phyloP scores from a whole-genome alignment of 2,797 vertebrate genomes.

The Acrocephalus scirpaceus region DNA sequence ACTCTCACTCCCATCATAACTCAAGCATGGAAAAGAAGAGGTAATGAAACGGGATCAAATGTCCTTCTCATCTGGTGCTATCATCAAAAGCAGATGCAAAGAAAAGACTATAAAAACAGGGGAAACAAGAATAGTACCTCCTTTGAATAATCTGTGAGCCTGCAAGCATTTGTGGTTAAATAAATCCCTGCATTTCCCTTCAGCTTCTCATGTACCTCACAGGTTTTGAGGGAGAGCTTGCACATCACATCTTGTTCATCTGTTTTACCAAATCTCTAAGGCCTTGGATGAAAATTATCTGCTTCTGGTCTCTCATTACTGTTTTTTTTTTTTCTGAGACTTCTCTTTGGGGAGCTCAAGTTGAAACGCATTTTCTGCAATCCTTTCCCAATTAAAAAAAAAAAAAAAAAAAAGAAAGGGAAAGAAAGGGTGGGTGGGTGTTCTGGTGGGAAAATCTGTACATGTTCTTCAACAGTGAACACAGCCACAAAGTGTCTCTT shows the following conservation, averaged over 20 bases:
- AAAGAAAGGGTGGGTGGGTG: not conserved
- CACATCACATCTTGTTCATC: not conserved
- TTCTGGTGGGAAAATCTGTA: not conserved
- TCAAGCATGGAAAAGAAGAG: not conserved
- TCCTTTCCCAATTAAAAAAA: not conserved
- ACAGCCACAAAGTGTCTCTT: not conserved
- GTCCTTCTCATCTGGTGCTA: not conserved
- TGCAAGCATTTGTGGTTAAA: not conserved
- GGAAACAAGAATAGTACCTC: not conserved
- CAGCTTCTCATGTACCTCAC: not conserved
- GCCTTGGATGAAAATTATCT: not conserved
- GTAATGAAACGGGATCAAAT: not conserved
- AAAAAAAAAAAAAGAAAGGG: too few relatives aligned
- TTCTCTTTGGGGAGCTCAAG: not conserved
- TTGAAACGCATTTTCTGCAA: not conserved
- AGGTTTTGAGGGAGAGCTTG: not conserved
- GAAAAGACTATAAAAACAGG: not conserved
- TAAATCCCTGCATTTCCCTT: not conserved
- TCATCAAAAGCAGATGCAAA: not conserved
- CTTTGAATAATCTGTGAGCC: not conserved
- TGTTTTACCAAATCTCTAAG: not conserved
- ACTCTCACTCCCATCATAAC: not conserved
- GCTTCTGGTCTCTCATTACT: not conserved
- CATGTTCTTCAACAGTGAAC: not conserved
- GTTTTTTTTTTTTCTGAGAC: not conserved